Conservation (phyloP, 2,888 invertebrate species). For the Aspidiotus rigidus region DNA sequence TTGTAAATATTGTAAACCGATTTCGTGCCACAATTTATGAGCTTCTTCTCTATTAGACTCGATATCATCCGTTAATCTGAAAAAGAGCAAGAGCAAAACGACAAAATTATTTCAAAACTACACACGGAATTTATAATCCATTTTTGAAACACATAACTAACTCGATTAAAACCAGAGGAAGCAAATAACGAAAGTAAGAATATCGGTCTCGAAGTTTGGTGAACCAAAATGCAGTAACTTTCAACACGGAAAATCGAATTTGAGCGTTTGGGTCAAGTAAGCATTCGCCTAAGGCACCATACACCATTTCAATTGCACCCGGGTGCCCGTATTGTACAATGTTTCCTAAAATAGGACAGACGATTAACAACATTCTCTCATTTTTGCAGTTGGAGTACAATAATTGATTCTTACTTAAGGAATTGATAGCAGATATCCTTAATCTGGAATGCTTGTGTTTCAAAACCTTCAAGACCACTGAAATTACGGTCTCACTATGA, state of each 20-base stretch:
- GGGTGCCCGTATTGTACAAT: conserved; percentile 60
- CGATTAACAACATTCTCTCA: not conserved
- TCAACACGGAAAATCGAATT: conserved; percentile 66
- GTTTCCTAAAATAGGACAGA: conserved; percentile 42
- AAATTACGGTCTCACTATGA: conserved; percentile 62
- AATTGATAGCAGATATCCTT: conserved; percentile 61
- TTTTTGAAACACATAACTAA: conserved; percentile 41
- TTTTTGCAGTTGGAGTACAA: too few relatives aligned
- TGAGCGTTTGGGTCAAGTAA: conserved; percentile 73
- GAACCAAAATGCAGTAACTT: conserved; percentile 69
- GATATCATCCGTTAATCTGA: conserved; percentile 68
- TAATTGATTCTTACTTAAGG: conserved; percentile 51
- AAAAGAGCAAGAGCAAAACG: not conserved
- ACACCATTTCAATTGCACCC: conserved; percentile 61
- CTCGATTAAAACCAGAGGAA: conserved; percentile 78
- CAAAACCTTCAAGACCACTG: conserved; percentile 62
- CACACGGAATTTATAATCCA: not conserved
- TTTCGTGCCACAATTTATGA: conserved; percentile 56
- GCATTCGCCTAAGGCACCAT: conserved; percentile 73
- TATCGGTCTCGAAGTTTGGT: conserved; percentile 72
- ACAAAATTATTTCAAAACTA: not conserved
- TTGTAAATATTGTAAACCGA: conserved; percentile 66
- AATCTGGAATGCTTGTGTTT: conserved; percentile 76
- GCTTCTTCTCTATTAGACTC: conserved; percentile 60
- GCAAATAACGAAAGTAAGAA: conserved; percentile 75